These are phyloP conservation scores for Eulemur mongoz DNA, from an alignment of 2,797 vertebrate species.

Conservation along the genomic window DNA sequence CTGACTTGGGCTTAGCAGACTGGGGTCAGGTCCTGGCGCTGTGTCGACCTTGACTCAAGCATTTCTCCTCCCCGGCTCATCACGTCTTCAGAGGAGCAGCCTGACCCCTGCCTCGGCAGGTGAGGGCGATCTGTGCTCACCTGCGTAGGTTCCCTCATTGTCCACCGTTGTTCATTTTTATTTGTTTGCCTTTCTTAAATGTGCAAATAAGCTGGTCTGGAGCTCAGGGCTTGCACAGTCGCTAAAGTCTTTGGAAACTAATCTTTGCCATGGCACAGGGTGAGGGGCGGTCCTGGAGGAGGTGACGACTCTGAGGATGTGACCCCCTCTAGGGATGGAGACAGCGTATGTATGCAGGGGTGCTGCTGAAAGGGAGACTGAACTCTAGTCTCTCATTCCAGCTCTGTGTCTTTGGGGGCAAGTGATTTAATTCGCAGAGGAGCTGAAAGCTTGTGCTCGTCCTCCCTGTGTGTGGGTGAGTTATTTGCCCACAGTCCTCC, in stretches of 20 bases:
- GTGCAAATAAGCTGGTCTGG: not conserved
- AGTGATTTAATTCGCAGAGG: not conserved
- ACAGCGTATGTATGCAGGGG: fast-evolving
- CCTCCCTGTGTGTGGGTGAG: fast-evolving
- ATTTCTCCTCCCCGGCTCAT: not conserved
- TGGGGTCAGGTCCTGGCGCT: not conserved
- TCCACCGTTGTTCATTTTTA: fast-evolving
- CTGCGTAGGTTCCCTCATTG: not conserved
- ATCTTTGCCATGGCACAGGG: not conserved
- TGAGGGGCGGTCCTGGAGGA: not conserved
- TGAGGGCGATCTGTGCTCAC: not conserved
- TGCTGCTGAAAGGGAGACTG: not conserved
- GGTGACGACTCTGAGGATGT: not conserved
- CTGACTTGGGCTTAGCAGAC: not conserved
- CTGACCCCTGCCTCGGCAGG: not conserved
- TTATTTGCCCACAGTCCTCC: not conserved
- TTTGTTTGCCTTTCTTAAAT: not conserved
- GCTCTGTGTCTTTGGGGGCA: not conserved
- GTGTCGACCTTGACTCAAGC: too few relatives aligned
- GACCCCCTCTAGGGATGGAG: too few relatives aligned
- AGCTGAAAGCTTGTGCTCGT: not conserved
- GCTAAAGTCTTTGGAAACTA: not conserved
- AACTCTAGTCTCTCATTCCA: fast-evolving
- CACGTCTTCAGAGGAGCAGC: not conserved
- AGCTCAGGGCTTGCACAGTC: not conserved